Evolutionary conservation across 2,888 invertebrate species (phyloP).

Genomic region (Agrochola macilenta): DNA sequence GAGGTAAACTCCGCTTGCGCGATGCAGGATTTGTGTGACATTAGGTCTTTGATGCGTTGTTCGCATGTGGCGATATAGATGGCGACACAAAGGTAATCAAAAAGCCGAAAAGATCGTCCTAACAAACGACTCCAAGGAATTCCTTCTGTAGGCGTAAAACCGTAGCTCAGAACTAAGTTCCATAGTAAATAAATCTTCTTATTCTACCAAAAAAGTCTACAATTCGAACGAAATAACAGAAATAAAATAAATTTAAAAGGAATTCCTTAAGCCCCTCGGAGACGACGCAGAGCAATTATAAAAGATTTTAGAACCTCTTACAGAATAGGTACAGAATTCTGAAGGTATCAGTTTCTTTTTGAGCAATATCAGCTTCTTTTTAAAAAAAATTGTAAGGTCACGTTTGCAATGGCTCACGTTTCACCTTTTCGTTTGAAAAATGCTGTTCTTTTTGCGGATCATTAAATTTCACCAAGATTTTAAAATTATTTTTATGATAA

Average conservation of each 20-base stretch:
- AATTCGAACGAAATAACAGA: conserved; percentile 55
- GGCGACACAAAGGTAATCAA: neutral
- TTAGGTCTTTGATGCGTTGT: too few relatives aligned
- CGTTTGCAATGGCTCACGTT: conserved; percentile 23
- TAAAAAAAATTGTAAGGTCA: conserved; percentile 55
- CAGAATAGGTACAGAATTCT: conserved; percentile 44
- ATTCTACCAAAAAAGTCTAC: conserved; percentile 45
- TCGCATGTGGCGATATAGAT: too few relatives aligned
- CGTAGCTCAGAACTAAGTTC: conserved; percentile 35
- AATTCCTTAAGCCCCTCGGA: conserved; percentile 65
- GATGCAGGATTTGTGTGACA: too few relatives aligned
- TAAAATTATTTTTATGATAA: neutral
- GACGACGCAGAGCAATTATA: conserved; percentile 73
- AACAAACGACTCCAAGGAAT: neutral
- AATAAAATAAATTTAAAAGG: conserved; percentile 61
- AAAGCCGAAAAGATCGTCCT: neutral
- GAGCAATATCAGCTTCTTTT: conserved; percentile 29
- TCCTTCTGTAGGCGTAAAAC: neutral
- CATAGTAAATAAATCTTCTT: conserved; percentile 47
- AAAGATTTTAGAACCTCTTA: conserved; percentile 69
- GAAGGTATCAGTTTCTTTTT: conserved; percentile 47
- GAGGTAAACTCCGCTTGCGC: too few relatives aligned
- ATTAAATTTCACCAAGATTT: conserved; percentile 1
- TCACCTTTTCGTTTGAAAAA: conserved; percentile 2
- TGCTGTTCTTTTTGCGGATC: neutral